These are phyloP conservation scores for Nicator chloris DNA, from an alignment of 2,113 vertebrate genomes.

Conservation along the genomic window DNA sequence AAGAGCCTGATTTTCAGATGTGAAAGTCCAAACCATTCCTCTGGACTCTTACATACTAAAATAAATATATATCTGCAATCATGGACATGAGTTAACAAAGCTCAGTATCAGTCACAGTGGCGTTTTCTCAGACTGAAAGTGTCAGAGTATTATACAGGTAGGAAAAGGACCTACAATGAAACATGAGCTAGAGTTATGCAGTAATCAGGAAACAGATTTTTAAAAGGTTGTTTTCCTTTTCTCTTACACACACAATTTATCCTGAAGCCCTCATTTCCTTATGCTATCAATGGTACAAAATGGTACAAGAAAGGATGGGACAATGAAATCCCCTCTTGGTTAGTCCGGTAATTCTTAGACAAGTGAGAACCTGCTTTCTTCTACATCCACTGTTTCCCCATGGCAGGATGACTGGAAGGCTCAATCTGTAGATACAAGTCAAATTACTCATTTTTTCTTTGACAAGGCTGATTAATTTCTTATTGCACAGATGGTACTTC, in stretches of 20 bases:
- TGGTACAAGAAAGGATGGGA: background rate
- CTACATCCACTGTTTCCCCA: background rate
- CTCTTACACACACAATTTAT: background rate
- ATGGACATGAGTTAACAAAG: background rate
- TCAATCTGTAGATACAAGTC: background rate
- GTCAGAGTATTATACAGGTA: background rate
- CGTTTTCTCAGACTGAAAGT: background rate
- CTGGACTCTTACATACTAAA: background rate
- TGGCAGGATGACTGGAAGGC: background rate
- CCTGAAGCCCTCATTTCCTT: background rate
- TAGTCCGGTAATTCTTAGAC: background rate
- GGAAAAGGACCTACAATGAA: background rate
- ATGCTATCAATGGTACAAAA: background rate
- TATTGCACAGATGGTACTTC: background rate
- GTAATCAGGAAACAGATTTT: background rate
- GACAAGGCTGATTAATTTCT: background rate
- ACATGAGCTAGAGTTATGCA: background rate
- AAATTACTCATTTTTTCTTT: background rate
- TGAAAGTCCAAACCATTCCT: background rate
- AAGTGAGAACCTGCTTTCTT: background rate
- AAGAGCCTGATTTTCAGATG: background rate
- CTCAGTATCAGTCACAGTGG: background rate
- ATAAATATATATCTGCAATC: background rate
- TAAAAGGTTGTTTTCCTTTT: background rate
- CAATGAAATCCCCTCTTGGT: background rate